Evolutionary conservation across 2,888 invertebrate species (phyloP).

Genomic region (Sympetrum striolatum): DNA sequence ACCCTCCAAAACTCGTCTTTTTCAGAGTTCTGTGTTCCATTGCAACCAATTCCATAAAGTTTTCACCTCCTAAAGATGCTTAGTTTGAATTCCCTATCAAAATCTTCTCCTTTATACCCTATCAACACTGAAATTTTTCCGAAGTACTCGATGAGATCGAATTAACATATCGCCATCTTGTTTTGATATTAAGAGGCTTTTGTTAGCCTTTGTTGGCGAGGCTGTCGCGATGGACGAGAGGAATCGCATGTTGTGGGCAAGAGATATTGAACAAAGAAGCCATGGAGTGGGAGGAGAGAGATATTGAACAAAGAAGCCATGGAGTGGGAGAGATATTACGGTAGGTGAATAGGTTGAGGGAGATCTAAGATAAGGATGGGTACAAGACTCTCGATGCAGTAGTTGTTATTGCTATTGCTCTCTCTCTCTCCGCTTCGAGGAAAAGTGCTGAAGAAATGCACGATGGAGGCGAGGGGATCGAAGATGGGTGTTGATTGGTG

Average conservation of each 20-base stretch:
- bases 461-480: background rate
- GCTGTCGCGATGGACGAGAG: background rate
- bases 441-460: background rate
- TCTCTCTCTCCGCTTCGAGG: background rate
- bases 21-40: too few relatives aligned
- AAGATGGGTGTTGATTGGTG: background rate
- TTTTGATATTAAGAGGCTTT: background rate
- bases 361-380: slow-evolving; percentile 3
- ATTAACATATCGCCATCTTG: background rate
- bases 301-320: background rate
- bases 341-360: background rate
- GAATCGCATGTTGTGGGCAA: background rate
- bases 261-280: background rate
- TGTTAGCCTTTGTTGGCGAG: background rate
- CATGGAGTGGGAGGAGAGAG: background rate
- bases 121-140: too few relatives aligned
- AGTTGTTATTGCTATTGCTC: background rate
- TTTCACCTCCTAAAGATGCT: too few relatives aligned
- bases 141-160: background rate
- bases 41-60: too few relatives aligned
- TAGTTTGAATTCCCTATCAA: too few relatives aligned
- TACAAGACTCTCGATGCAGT: background rate
- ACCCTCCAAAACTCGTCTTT: too few relatives aligned
- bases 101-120: too few relatives aligned
- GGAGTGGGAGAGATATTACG: background rate